Conservation (phyloP, 1,140 invertebrate species). For the Eumeta japonica region DNA sequence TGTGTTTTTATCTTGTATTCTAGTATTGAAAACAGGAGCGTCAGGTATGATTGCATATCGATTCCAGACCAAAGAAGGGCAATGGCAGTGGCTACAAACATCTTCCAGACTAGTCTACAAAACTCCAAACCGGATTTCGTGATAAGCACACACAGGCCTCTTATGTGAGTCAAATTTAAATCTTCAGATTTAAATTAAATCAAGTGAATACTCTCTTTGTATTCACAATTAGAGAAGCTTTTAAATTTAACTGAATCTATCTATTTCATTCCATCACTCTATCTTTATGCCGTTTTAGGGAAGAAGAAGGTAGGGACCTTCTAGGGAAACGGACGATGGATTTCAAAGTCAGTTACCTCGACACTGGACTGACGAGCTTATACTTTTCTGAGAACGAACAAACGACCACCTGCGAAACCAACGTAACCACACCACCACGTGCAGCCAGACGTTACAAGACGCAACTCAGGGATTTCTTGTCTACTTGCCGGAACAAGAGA, state of each 20-base stretch:
- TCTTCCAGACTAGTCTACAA: constrained; percentile 96
- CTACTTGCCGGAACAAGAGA: constrained; percentile 86
- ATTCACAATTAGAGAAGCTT: too few relatives aligned
- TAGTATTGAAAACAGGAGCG: constrained; percentile 97
- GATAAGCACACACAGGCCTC: constrained; percentile 93
- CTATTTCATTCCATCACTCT: not conserved
- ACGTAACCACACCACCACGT: constrained; percentile 68
- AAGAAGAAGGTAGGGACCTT: constrained; percentile 95
- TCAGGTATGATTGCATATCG: constrained; percentile 98
- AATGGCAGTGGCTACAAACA: constrained; percentile 98
- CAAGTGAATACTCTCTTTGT: too few relatives aligned
- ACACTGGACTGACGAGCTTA: constrained; percentile 85
- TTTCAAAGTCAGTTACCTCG: constrained; percentile 96
- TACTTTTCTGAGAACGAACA: constrained; percentile 87
- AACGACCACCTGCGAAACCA: constrained; percentile 62
- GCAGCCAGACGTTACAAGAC: constrained; percentile 88
- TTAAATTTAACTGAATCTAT: not conserved
- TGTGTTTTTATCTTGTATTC: constrained; percentile 26
- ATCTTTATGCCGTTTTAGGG: constrained; percentile 65
- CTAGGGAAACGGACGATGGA: constrained; percentile 97
- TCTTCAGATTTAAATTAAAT: too few relatives aligned
- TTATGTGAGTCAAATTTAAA: constrained; percentile 78
- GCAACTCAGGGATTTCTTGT: constrained; percentile 87
- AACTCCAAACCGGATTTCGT: constrained; percentile 99
- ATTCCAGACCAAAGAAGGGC: constrained; percentile 88